phyloP scores from a whole-genome alignment of 1,140 invertebrate genomes.

The Rhopalosiphum padi region DNA sequence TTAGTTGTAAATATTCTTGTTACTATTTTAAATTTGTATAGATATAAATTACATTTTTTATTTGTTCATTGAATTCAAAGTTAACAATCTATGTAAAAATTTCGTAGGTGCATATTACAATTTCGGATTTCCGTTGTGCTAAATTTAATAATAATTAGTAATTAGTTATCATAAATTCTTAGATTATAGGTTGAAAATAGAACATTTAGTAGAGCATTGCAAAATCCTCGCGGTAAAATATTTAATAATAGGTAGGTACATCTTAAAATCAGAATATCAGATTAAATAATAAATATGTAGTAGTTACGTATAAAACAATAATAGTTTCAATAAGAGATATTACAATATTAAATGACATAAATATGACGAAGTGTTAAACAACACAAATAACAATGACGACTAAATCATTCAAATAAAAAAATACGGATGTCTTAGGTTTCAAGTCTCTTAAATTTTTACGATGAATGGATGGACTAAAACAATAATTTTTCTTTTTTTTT shows the following conservation, averaged over 20 bases:
- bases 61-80: background rate
- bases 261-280: no score
- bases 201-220: background rate
- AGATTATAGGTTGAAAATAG: no score
- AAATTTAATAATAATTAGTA: background rate
- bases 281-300: no score
- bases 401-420: background rate
- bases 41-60: background rate
- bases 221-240: background rate
- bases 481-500: background rate
- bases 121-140: background rate
- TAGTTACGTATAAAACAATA: background rate
- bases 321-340: background rate
- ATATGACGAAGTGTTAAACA: no score
- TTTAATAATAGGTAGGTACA: background rate
- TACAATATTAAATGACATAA: background rate
- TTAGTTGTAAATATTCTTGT: background rate
- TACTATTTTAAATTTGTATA: background rate
- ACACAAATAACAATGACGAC: no score
- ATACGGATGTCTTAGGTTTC: no score
- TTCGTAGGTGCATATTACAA: background rate
- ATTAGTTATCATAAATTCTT: no score
- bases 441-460: background rate
- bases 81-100: background rate
- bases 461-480: background rate